Base-by-base conservation (phyloP, 1,140 invertebrate species). In the Mesaphorura yosii region DNA sequence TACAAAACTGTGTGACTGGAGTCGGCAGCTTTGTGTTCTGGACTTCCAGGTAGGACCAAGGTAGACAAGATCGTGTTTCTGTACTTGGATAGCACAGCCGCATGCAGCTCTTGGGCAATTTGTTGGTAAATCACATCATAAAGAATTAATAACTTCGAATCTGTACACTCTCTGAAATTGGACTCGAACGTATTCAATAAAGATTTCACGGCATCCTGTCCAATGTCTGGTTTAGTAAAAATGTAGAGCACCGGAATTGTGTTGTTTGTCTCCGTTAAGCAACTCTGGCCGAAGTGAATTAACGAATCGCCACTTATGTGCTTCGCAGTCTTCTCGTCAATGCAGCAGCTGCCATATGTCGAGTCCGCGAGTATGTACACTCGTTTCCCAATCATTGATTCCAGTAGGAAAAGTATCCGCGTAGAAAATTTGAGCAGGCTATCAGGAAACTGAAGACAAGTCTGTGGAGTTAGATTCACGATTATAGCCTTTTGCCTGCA, bases 401-500 rank as follows among this genome's bases (percentile, higher is more conserved):
- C 78, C 15, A 95, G 70, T 62, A 71, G 70, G 40, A 77, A 69
- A 53, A 76, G 76, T 53, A 94, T 76, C 51, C 74, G 66, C n/a
- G 77, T 73, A 49, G 88, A 80, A 70, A 85, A 75, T 23, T 66
- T 58, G 51, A 94, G 71, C 42, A 88, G 71, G 28, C 80, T 73
- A 72, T 95, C 90, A 12, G 90, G 89, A 70, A 95, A 92, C 74
- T 94, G 90, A 41, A 94, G 68, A 55, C 87, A 89, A 26, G 93
- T 79, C 86, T 88, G 67, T n/a, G 7, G 28, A 46, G 23, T 34
- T 66, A 67, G 65, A 50, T 22, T 2, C 54, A 26, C 6, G 49
- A n/a, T n/a, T 46, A 46, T 29, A 34, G 45, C 6, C n/a, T 10
- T 7, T 7, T 41, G 7, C 40, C 6, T 10, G 2, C 22, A 51